Base-by-base conservation (phyloP, 2,113 vertebrate species). In the Ranitomeya variabilis region DNA sequence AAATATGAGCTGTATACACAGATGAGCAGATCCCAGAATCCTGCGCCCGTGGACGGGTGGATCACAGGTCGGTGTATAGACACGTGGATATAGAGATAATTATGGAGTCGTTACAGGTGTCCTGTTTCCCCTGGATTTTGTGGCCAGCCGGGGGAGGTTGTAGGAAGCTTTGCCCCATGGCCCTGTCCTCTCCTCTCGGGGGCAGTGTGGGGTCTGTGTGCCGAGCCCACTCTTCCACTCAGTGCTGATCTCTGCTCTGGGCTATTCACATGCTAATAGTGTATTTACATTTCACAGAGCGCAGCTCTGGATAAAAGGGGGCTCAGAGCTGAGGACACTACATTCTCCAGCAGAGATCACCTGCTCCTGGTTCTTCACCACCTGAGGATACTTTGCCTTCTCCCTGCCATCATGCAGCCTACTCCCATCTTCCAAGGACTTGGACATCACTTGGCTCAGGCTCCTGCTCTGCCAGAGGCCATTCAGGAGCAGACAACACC, bases 241-340 rank as follows among this genome's bases (percentile, higher is more conserved):
- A 77, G n/a, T 51, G 5, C 64, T 79, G 26, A 37, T 77, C 84
- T 71, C 26, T 7, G 19, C 85, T 37, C 14, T 9, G 37, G 73
- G 37, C 73, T 21, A 85, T 90, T 86, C 78, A 79, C 89, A 88
- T 84, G 66, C 12, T 80, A 83, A 74, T 79, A 31, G 51, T 62
- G 26, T 52, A 60, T 87, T 90, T 54, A 14, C 89, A 90, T 76
- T 77, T 87, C 71, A 71, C 16, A 84, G 77, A 18, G 15, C 37
- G 2, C 8, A n/a, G 45, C 37, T 57, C 8, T n/a, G 67, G 19
- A 69, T 89, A 90, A 83, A 89, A 83, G 45, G 16, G 13, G 14
- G 6, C 55, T 9, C 52, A 21, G 9, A 11, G 6, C 6, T n/a
- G 21, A 54, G 55, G 8, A 37, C 69, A 77, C n/a, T 26, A 6